Conservation (phyloP, 23 tunicate genomes). For the Trididemnum nubilum region DNA sequence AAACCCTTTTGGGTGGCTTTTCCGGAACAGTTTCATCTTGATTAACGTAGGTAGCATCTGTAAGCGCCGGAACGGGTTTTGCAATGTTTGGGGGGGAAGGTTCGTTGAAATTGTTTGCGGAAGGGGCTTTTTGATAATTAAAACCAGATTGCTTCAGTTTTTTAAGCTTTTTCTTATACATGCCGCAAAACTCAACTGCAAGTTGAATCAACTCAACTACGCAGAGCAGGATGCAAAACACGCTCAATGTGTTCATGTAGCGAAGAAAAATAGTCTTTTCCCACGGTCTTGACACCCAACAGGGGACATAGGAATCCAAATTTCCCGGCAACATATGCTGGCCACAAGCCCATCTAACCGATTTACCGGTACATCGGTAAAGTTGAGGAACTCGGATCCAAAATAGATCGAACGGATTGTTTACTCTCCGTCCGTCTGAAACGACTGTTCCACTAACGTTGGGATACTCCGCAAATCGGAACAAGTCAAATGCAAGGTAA, state of each 20-base stretch:
- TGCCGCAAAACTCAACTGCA: neutral
- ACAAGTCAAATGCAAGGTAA: conserved; percentile 65
- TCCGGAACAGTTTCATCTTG: neutral
- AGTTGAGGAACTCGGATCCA: conserved; percentile 81
- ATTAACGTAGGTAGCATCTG: neutral
- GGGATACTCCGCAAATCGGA: conserved; percentile 64
- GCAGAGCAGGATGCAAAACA: conserved; percentile 54
- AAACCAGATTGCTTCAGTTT: neutral
- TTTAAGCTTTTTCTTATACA: neutral
- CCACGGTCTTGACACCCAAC: conserved; percentile 98
- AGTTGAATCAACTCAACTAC: conserved; percentile 60
- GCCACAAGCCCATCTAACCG: conserved; percentile 77
- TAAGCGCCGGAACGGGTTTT: neutral
- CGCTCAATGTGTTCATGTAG: conserved; percentile 88
- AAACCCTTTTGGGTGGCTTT: neutral
- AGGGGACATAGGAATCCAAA: conserved; percentile 70
- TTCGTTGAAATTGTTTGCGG: neutral
- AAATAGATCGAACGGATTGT: conserved; percentile 47
- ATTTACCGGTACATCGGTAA: conserved; percentile 63
- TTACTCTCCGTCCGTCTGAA: conserved; percentile 49
- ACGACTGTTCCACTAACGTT: conserved; percentile 31
- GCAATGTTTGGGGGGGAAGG: neutral
- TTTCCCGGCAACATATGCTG: conserved; percentile 77
- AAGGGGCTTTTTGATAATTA: neutral
- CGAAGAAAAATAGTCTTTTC: conserved; percentile 89